These are phyloP conservation scores for Euura saliciscinereae DNA, from an alignment of 1,140 invertebrate species.

Conservation along the genomic window DNA sequence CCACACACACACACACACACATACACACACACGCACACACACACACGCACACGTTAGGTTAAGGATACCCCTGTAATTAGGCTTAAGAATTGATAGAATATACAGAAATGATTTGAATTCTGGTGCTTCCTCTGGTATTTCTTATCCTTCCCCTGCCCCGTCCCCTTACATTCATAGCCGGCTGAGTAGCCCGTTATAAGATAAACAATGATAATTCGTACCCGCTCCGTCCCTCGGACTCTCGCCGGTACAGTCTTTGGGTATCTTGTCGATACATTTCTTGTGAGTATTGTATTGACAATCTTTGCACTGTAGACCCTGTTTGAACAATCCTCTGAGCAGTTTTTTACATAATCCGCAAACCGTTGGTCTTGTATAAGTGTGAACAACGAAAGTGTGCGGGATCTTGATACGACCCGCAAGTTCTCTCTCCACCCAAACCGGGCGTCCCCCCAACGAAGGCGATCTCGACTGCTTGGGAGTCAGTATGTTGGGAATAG, in stretches of 20 bases:
- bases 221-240: constrained; percentile 61
- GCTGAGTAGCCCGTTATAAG: no score
- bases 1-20: no score
- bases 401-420: constrained; percentile 82
- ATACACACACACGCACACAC: no score
- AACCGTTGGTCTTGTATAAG: constrained; percentile 93
- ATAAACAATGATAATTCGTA: constrained; percentile 30
- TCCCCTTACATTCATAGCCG: no score
- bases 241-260: constrained; percentile 95
- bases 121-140: no score
- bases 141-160: no score
- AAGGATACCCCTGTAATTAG: no score
- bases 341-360: constrained; percentile 96
- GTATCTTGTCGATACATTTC: constrained; percentile 93
- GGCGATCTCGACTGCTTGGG: constrained; percentile 69
- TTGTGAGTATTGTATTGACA: constrained; percentile 98
- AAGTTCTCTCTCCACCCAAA: constrained; percentile 78
- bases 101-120: no score
- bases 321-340: constrained; percentile 93
- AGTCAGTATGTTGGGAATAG: constrained; percentile 51
- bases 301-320: constrained; percentile 97
- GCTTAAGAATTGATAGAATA: no score
- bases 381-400: constrained; percentile 91
- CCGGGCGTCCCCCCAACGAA: constrained; percentile 74
- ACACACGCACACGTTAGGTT: no score